These are phyloP conservation scores for Dendrolimus houi DNA, from an alignment of 2,888 invertebrate species.

Conservation along the genomic window DNA sequence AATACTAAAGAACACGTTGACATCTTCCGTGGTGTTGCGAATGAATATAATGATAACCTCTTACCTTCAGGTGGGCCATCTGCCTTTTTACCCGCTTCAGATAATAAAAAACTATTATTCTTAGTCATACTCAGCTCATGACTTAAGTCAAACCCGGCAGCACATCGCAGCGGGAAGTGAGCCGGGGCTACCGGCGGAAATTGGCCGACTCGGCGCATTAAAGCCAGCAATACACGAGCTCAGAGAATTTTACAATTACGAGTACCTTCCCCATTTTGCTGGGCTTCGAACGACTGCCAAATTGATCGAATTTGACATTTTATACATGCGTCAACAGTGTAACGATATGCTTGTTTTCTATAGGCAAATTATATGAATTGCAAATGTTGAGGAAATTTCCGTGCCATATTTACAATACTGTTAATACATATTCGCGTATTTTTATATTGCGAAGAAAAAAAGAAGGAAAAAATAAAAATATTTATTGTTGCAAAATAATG, in stretches of 20 bases:
- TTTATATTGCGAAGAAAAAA: too few relatives aligned
- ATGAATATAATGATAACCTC: too few relatives aligned
- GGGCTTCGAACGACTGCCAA: constrained; percentile 1
- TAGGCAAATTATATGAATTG: background rate
- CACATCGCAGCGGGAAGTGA: constrained; percentile 31
- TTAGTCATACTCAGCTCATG: too few relatives aligned
- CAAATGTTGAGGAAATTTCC: background rate
- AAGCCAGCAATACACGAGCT: constrained; percentile 34
- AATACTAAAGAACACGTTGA: too few relatives aligned
- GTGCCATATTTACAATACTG: too few relatives aligned
- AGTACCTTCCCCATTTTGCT: background rate
- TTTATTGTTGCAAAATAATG: too few relatives aligned
- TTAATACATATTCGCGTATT: too few relatives aligned
- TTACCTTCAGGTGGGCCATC: too few relatives aligned
- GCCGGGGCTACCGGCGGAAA: constrained; percentile 45
- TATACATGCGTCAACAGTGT: constrained; percentile 10
- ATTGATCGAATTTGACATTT: constrained; percentile 8
- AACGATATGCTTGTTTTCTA: background rate
- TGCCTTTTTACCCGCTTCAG: too few relatives aligned
- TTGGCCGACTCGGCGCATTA: constrained; percentile 54
- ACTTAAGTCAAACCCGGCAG: constrained; percentile 11
- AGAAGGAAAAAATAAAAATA: too few relatives aligned
- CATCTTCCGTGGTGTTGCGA: too few relatives aligned
- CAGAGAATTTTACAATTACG: constrained; percentile 34
- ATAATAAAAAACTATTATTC: too few relatives aligned